Conservation (phyloP, 2,888 invertebrate species). For the Orchesellides sinensis region DNA sequence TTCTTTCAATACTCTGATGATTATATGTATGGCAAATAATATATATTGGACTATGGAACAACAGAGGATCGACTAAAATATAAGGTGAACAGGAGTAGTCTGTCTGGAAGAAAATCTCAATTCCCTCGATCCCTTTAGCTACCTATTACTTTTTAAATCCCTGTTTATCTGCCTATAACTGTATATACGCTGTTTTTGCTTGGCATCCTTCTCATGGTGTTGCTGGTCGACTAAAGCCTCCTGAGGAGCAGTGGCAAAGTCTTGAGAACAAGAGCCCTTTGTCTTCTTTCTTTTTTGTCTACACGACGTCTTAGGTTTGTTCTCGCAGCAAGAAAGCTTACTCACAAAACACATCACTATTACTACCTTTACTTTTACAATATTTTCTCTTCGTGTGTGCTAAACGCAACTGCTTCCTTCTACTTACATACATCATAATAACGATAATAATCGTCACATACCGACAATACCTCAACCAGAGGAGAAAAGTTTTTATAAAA, state of each 20-base stretch:
- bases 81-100: slow-evolving; percentile 35
- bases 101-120: slow-evolving; percentile 44
- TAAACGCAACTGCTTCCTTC: slow-evolving; percentile 35
- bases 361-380: slow-evolving; percentile 25
- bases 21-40: too few species aligned
- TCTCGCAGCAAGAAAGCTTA: slow-evolving; percentile 21
- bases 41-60: neutral
- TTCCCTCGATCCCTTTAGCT: slow-evolving; percentile 39
- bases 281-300: slow-evolving; percentile 56
- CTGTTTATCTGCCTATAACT: slow-evolving; percentile 34
- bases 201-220: neutral
- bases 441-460: slow-evolving; percentile 32
- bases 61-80: slow-evolving; percentile 1
- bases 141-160: slow-evolving; percentile 49
- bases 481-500: neutral
- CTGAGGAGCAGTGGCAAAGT: slow-evolving; percentile 36
- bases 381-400: slow-evolving; percentile 27
- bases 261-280: slow-evolving; percentile 50
- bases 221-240: slow-evolving; percentile 28
- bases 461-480: neutral
- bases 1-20: slow-evolving; percentile 5
- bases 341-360: slow-evolving; percentile 5
- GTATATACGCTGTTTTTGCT: neutral
- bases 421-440: slow-evolving; percentile 46
- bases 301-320: slow-evolving; percentile 31